Base-by-base conservation (phyloP, 2,888 invertebrate species). In the Uloborus plumipes region DNA sequence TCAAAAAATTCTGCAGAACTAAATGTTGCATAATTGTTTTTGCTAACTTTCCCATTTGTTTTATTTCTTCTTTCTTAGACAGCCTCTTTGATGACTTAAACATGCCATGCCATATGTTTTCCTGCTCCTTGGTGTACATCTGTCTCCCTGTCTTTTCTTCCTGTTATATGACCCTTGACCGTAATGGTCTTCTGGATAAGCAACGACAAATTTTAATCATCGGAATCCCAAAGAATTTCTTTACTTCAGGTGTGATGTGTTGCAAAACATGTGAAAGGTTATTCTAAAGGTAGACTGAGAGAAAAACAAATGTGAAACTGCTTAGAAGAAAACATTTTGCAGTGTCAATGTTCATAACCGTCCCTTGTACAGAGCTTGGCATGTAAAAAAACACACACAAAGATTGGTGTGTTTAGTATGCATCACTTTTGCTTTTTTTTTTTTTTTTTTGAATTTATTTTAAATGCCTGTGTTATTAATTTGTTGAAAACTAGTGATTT, bases 341-440 rank as follows among this genome's bases (percentile, higher is more conserved):
- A 77, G 73, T 76, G 66, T 83, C 77, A 77, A 62, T 73, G 77
- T 77, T 83, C 77, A 78, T 76, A 76, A 83, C 83, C 83, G 83
- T 83, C 83, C 83, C 77, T 76, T 83, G 83, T 83, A 77, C 83
- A 83, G 76, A 83, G 83, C 77, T 83, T 83, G 83, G 83, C 83
- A 83, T 83, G 83, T 77, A 39, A 39, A 39, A 31, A 39, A 39
- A 39, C 39, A 39, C 65, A 79, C 59, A 59, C 59, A 59, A 55
- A 81, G 64, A 76, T 73, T 73, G 83, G 83, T 83, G 83, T 83
- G 77, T 83, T 83, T 77, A 73, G 77, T 77, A 77, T 73, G 73
- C 69, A 62, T 66, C 26, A 72, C 22, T 73, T 77, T 65, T 83
- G 73, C 61, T 39, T 74, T 65, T 69, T 65, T 20, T 75, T 64